Base-by-base conservation (phyloP, 2,113 vertebrate species). In the Verasper variegatus region DNA sequence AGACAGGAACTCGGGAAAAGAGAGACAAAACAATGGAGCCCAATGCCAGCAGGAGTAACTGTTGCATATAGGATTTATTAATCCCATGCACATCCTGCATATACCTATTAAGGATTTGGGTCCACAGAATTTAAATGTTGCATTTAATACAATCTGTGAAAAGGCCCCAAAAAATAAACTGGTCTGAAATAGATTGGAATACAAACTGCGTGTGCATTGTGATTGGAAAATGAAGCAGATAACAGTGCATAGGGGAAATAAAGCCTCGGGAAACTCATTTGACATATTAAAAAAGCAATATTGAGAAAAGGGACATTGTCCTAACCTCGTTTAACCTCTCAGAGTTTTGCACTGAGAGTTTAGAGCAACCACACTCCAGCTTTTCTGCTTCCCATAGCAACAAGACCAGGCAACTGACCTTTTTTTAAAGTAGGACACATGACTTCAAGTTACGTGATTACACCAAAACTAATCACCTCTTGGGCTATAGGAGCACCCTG, bases 211-310 rank as follows among this genome's bases (percentile, higher is more conserved):
- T n/a, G 11, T n/a, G 40, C 66, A 9, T 56, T 65, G 42, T 35
- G 13, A 66, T 42, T 5, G 40, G 42, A 10, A 52, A 67, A 24
- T 56, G 40, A 12, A 12, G 40, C 40, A 42, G 40, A 42, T 42
- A 42, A 42, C 40, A 42, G 40, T 42, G 40, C 40, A 13, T 3
- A 24, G 7, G 14, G 20, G 6, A 56, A 24, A 54, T 21, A 27
- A 56, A 61, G 62, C 64, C 23, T 47, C 20, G 27, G 69, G 59
- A 69, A 52, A 63, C 8, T n/a, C 4, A 68, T 68, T 31, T 85
- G 57, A 47, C 26, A 47, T 54, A 54, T 68, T 3, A 49, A 35
- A 68, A 68, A 58, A 14, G 45, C 45, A 47, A 47, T 47, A 47
- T 47, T 47, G 49, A 51, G 49, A 20, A 9, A 9, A 51, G n/a